phyloP scores from a whole-genome alignment of 37 sponge, comb jelly and placozoan genomes.

The Axinella damicornis region DNA sequence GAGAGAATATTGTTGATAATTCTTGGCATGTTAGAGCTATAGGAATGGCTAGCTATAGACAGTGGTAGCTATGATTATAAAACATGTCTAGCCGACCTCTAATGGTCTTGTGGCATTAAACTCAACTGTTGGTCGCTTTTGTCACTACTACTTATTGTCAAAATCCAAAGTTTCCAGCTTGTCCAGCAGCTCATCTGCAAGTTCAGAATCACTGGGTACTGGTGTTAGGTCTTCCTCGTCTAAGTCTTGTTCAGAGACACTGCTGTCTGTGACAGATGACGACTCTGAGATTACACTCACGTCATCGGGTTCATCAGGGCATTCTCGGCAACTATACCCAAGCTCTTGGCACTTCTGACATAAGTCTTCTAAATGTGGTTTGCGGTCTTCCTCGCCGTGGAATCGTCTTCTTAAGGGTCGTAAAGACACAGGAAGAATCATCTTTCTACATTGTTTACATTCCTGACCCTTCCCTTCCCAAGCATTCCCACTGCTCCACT shows the following conservation, averaged over 20 bases:
- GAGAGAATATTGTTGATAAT: too few species aligned
- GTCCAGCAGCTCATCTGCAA: neutral
- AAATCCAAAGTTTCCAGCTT: neutral
- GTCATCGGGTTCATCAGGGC: neutral
- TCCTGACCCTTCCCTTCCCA: conserved; percentile 58
- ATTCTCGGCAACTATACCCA: neutral
- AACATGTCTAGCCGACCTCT: too few species aligned
- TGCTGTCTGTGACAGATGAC: neutral
- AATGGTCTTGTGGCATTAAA: too few species aligned
- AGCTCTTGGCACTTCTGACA: conserved; percentile 22
- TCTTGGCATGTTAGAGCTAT: too few species aligned
- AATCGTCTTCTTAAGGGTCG: conserved; percentile 5
- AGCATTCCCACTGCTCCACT: conserved; percentile 30
- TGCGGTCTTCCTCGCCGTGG: too few species aligned
- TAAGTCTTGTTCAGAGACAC: neutral
- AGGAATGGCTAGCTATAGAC: too few species aligned
- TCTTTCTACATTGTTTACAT: conserved; percentile 23
- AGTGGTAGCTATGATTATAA: too few species aligned
- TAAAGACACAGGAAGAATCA: conserved; percentile 1
- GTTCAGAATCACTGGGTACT: conserved; percentile 7
- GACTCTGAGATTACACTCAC: neutral
- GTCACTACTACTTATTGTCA: too few species aligned
- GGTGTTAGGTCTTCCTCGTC: conserved; percentile 3
- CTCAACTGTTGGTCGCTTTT: too few species aligned
- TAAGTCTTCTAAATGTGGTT: neutral